Evolutionary conservation across 2,113 vertebrate genomes (phyloP).

Genomic region (Gymnocephalus cernua): DNA sequence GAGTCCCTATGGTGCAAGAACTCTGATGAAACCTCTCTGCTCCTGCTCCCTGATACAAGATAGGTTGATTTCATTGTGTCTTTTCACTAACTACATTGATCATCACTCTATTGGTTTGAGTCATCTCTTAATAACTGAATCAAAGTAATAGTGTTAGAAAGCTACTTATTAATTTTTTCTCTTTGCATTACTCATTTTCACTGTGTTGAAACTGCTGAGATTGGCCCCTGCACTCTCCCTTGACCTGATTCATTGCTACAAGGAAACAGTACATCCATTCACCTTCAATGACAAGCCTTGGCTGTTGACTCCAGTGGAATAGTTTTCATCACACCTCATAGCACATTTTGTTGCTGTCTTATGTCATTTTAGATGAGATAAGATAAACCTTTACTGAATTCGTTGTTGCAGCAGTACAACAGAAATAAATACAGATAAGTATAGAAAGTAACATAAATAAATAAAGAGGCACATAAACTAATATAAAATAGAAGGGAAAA

Average conservation of each 20-base stretch:
- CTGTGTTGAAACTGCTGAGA: not conserved
- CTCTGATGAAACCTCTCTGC: conserved; percentile 90
- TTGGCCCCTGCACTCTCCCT: not conserved
- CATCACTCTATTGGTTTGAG: not conserved
- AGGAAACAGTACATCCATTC: not conserved
- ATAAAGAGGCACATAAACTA: no score
- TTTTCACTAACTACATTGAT: conserved; percentile 70
- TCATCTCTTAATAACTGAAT: no score
- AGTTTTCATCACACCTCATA: not conserved
- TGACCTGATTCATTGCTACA: not conserved
- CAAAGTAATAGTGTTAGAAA: not conserved
- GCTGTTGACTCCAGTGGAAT: not conserved
- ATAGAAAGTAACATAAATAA: no score
- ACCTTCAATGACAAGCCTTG: not conserved
- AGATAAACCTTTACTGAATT: no score
- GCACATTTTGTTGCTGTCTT: not conserved
- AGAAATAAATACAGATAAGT: no score
- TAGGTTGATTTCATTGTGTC: conserved; percentile 91
- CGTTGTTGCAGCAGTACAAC: no score
- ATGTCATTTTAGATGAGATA: not conserved
- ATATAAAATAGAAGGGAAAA: no score
- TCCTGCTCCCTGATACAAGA: conserved; percentile 84
- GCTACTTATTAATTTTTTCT: not conserved
- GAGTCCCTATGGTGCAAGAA: conserved; percentile 73
- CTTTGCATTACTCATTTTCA: not conserved